Evolutionary conservation across 2,797 vertebrate genomes (phyloP).

Genomic region (Orestias chungarensis): DNA sequence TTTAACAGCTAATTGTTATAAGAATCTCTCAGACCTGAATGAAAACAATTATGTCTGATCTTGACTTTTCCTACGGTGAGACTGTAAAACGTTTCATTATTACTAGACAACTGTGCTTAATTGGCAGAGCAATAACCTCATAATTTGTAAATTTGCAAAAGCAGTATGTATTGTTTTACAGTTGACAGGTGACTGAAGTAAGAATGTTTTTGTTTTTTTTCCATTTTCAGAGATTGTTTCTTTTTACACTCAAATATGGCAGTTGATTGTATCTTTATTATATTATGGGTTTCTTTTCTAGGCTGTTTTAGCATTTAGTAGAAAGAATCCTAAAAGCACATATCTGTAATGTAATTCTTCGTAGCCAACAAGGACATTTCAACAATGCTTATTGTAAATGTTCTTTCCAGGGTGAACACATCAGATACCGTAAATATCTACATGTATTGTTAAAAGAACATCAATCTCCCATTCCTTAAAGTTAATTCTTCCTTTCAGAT

Average conservation of each 20-base stretch:
- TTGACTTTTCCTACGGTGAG: slow-evolving; percentile 69
- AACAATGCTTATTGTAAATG: background rate
- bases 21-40: slow-evolving; percentile 46
- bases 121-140: slow-evolving; percentile 30
- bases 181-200: slow-evolving; percentile 8
- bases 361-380: background rate
- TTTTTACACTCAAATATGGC: slow-evolving; percentile 19
- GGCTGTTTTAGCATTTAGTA: background rate
- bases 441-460: too few relatives aligned
- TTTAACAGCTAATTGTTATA: slow-evolving; percentile 35
- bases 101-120: slow-evolving; percentile 59
- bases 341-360: background rate
- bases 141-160: slow-evolving; percentile 57
- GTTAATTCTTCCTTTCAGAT: background rate
- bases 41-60: slow-evolving; percentile 45
- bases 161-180: slow-evolving; percentile 24
- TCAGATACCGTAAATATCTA: background rate
- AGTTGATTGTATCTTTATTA: slow-evolving; percentile 63
- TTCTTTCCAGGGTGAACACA: background rate
- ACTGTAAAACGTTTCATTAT: slow-evolving; percentile 46
- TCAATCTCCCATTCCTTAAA: background rate
- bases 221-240: slow-evolving; percentile 40
- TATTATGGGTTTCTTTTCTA: slow-evolving; percentile 35
- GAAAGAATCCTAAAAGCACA: background rate
- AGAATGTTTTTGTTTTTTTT: slow-evolving; percentile 46